These are phyloP conservation scores for Pemphredon lugubris DNA, from an alignment of 2,888 invertebrate genomes.

Conservation along the genomic window DNA sequence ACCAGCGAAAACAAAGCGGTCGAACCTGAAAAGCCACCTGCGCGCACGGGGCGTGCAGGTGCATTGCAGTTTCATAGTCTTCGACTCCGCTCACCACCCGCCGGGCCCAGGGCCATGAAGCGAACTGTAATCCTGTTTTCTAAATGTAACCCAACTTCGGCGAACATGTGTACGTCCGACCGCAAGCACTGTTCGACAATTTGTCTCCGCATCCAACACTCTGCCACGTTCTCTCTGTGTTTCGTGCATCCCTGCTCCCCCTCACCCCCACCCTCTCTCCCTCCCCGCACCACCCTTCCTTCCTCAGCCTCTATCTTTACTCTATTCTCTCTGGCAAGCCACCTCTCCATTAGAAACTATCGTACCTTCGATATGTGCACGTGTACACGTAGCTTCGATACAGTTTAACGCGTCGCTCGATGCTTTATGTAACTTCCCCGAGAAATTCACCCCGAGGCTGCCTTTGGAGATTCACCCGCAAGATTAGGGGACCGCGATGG, in stretches of 20 bases:
- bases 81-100: conserved; percentile 28
- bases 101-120: conserved; percentile 36
- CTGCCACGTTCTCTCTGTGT: conserved; percentile 26
- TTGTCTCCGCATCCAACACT: conserved; percentile 67
- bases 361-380: conserved; percentile 34
- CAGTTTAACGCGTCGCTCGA: conserved; percentile 26
- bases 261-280: conserved; percentile 3
- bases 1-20: conserved; percentile 43
- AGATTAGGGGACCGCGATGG: conserved; percentile 41
- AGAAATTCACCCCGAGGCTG: conserved; percentile 23
- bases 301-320: conserved; percentile 13
- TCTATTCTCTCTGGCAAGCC: conserved; percentile 11
- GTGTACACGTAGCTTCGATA: conserved; percentile 9
- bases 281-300: no score
- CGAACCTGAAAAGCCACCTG: conserved; percentile 58
- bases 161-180: conserved; percentile 73
- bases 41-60: conserved; percentile 64
- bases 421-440: conserved; percentile 27
- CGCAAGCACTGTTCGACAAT: conserved; percentile 74
- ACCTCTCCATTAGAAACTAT: conserved; percentile 6
- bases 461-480: conserved; percentile 38
- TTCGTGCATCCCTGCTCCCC: conserved; percentile 17
- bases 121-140: conserved; percentile 79
- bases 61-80: conserved; percentile 66
- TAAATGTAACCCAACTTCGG: conserved; percentile 75